Percentiles rank a stretch among this genome's conserved stretches.
Conservation (phyloP, 2,113 vertebrate genomes). For the Hepsetus odoe region DNA sequence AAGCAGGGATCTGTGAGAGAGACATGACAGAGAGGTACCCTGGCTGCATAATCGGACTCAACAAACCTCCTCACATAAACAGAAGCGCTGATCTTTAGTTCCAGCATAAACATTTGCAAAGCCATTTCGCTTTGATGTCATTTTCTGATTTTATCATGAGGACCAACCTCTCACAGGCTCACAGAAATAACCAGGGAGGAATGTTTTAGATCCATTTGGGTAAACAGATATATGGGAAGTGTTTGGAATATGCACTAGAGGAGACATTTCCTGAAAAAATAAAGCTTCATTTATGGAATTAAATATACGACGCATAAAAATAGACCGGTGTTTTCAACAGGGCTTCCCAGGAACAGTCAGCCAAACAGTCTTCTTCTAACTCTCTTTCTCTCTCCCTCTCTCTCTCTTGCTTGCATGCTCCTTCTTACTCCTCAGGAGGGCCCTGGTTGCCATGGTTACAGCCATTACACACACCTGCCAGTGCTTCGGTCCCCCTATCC, state of each 20-base stretch:
- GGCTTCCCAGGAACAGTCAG: slow-evolving; percentile 39
- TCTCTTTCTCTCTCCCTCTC: too few species aligned
- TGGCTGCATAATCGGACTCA: slow-evolving; percentile 1
- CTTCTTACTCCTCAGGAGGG: slow-evolving; percentile 22
- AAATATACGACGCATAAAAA: slow-evolving; percentile 36
- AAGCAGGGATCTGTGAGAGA: background rate
- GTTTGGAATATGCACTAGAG: background rate
- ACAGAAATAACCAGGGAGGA: background rate
- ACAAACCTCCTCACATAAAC: slow-evolving; percentile 25
- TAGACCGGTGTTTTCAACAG: slow-evolving; percentile 38
- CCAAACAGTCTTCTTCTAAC: background rate
- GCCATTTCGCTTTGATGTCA: slow-evolving; percentile 14
- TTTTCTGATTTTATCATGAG: slow-evolving; percentile 32
- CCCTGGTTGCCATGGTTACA: slow-evolving; percentile 49
- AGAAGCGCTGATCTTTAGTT: background rate
- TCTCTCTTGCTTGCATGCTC: background rate
- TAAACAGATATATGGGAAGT: background rate
- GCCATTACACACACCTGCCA: slow-evolving; percentile 54
- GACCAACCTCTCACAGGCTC: background rate
- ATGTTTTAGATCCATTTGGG: background rate
- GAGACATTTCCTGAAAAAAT: background rate
- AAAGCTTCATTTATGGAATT: slow-evolving; percentile 7
- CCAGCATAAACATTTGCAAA: slow-evolving; percentile 9
- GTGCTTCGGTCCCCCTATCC: slow-evolving; percentile 43
- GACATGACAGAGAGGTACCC: background rate